Evolutionary conservation across 2,888 invertebrate species (phyloP).

Genomic region (Agrotis clavis): DNA sequence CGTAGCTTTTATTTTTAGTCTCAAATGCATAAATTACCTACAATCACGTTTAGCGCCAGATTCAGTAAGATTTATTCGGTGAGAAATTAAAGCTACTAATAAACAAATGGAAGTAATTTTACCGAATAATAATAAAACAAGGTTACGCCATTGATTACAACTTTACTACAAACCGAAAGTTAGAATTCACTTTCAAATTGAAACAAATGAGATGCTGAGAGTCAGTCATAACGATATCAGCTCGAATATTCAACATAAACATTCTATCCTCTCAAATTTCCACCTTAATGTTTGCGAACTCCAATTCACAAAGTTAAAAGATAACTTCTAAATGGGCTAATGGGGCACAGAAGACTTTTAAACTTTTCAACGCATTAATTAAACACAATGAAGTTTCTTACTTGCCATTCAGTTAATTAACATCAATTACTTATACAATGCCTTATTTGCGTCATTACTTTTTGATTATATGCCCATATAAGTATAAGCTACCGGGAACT

Average conservation of each 20-base stretch:
- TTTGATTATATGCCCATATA: conserved; percentile 22
- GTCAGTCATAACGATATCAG: conserved; percentile 50
- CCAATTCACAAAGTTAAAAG: conserved; percentile 66
- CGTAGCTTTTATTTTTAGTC: conserved; percentile 8
- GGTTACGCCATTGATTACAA: conserved; percentile 11
- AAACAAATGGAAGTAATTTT: conserved; percentile 8
- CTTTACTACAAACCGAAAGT: conserved; percentile 15
- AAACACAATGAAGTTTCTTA: conserved; percentile 65
- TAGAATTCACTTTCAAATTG: conserved; percentile 30
- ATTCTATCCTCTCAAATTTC: conserved; percentile 51
- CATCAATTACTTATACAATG: conserved; percentile 51
- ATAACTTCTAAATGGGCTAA: conserved; percentile 68
- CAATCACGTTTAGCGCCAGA: not conserved
- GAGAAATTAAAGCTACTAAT: not conserved
- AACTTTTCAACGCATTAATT: conserved; percentile 71
- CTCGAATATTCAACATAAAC: conserved; percentile 52
- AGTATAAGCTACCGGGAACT: not conserved
- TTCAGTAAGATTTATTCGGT: not conserved
- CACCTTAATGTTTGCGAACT: conserved; percentile 60
- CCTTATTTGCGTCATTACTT: conserved; percentile 26
- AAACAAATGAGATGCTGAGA: conserved; percentile 46
- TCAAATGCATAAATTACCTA: conserved; percentile 20
- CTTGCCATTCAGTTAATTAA: conserved; percentile 48
- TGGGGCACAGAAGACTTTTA: conserved; percentile 67
- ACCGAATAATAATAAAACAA: conserved; percentile 9